Conservation (phyloP, 2,113 vertebrate species). For the Coreoperca whiteheadi region DNA sequence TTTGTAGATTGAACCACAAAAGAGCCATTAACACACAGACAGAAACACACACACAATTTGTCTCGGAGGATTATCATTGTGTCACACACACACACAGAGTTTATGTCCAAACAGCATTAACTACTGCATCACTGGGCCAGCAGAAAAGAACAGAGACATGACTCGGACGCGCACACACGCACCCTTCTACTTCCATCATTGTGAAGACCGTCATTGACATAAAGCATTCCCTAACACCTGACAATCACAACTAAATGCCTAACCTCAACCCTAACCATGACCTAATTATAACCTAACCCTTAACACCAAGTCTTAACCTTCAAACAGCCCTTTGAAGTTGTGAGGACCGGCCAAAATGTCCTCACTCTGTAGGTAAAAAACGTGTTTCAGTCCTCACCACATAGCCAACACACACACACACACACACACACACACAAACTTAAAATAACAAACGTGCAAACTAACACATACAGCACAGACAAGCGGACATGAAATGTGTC, state of each 20-base stretch:
- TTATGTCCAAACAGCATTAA: constrained; percentile 58
- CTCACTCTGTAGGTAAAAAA: too few relatives aligned
- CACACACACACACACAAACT: constrained; percentile 14
- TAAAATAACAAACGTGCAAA: constrained; percentile 22
- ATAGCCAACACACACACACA: constrained; percentile 4
- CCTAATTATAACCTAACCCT: too few relatives aligned
- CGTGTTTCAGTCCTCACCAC: too few relatives aligned
- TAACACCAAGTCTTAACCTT: too few relatives aligned
- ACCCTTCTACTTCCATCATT: too few relatives aligned
- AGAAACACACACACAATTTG: constrained; percentile 22
- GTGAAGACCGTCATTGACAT: too few relatives aligned
- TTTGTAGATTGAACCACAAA: constrained; percentile 7
- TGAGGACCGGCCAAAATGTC: too few relatives aligned
- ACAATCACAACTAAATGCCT: too few relatives aligned
- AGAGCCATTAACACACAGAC: not conserved
- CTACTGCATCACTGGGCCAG: constrained; percentile 42
- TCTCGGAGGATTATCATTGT: constrained; percentile 40
- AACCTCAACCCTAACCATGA: too few relatives aligned
- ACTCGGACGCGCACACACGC: not conserved
- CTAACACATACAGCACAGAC: constrained; percentile 5
- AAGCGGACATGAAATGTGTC: constrained; percentile 21
- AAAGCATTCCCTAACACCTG: too few relatives aligned
- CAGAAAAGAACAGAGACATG: constrained; percentile 38
- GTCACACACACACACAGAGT: constrained; percentile 26
- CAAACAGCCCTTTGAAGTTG: too few relatives aligned